Base-by-base conservation (phyloP, 2,113 vertebrate species). In the Paramisgurnus dabryanus region DNA sequence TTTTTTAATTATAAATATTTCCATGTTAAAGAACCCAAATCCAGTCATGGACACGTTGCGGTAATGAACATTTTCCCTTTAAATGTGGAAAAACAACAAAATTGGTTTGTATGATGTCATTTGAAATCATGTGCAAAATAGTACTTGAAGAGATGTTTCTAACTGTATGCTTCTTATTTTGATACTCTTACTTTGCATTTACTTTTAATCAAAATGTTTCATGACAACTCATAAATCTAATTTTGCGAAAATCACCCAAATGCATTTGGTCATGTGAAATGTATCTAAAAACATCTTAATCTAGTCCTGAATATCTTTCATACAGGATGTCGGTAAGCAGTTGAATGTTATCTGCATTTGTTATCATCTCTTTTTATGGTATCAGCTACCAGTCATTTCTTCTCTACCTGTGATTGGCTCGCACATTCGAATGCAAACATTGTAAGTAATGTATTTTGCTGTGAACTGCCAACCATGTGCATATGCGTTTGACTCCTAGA, bases 351-450 rank as follows among this genome's bases (percentile, higher is more conserved):
- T 63, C 6, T 63, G 57, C 72, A 63, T 61, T 75, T 15, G 58
- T 34, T 63, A 27, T 47, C 7, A 41, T 80, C 61, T 12, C 50
- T 53, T 55, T 49, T 5, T 40, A 10, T 18, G 15, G 9, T 55
- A 43, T 57, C 27, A 67, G 40, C 49, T 12, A 40, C 68, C 57
- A 53, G 22, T 74, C 13, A 6, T 41, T 57, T 67, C 17, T 18
- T 7, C 58, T 53, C 65, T 58, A 64, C 45, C 55, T 22, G 22
- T 53, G 18, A 64, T 64, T 64, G 55, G 8, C 40, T 39, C 45
- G 39, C 49, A 60, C 45, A 74, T 13, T n/a, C 13, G 70, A 80
- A 63, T 67, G 34, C 61, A 80, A 74, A 80, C 47, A 74, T 53
- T 22, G 57, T 74, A 22, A 67, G 40, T 43, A 40, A 60, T 40